These are phyloP conservation scores for Cynodonichthys magdalenae DNA, from an alignment of 2,797 vertebrate genomes.

Conservation along the genomic window DNA sequence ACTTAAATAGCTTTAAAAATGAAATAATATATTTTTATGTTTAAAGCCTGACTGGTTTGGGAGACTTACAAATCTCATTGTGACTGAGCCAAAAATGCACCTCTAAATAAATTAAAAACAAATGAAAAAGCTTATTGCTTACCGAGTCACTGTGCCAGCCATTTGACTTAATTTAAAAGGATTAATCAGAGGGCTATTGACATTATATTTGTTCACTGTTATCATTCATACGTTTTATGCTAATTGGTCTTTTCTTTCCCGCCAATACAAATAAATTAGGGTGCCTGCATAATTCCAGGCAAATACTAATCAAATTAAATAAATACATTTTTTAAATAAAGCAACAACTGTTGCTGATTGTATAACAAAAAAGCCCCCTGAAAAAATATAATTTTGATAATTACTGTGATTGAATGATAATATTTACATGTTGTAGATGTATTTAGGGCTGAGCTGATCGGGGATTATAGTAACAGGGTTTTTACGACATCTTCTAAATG, in stretches of 20 bases:
- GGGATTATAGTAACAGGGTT: slow-evolving; percentile 29
- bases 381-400: slow-evolving; percentile 45
- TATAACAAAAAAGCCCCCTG: slow-evolving; percentile 35
- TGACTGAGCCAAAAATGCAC: slow-evolving; percentile 75
- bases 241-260: slow-evolving; percentile 78
- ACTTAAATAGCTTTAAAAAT: slow-evolving; percentile 72
- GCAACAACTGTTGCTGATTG: slow-evolving; percentile 58
- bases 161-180: slow-evolving; percentile 76
- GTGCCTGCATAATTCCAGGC: slow-evolving; percentile 70
- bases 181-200: slow-evolving; percentile 84
- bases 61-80: slow-evolving; percentile 76
- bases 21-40: slow-evolving; percentile 63
- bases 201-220: slow-evolving; percentile 83
- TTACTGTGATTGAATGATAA: slow-evolving; percentile 38
- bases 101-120: slow-evolving; percentile 82
- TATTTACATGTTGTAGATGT: slow-evolving; percentile 32
- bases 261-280: slow-evolving; percentile 72
- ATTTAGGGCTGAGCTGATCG: slow-evolving; percentile 33
- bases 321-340: slow-evolving; percentile 67
- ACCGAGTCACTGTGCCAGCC: slow-evolving; percentile 73
- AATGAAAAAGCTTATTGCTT: slow-evolving; percentile 84
- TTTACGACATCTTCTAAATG: slow-evolving; percentile 24
- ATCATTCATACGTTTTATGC: slow-evolving; percentile 83
- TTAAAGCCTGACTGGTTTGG: slow-evolving; percentile 74
- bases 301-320: slow-evolving; percentile 83